These are phyloP conservation scores for Azorinus chamasolen DNA, from an alignment of 2,888 invertebrate genomes.

Conservation along the genomic window DNA sequence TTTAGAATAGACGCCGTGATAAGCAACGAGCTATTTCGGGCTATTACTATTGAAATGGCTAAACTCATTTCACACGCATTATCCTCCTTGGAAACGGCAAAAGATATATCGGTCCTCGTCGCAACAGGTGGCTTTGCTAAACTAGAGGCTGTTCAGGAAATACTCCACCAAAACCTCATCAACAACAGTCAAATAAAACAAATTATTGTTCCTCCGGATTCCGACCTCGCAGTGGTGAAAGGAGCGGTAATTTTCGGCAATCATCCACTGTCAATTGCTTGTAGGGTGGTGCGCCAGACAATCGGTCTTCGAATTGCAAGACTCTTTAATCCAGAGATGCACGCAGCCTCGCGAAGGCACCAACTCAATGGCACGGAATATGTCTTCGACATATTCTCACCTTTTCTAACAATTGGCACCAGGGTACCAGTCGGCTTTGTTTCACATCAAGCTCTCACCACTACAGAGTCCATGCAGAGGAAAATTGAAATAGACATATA, in stretches of 20 bases:
- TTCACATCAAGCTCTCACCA: constrained; percentile 55
- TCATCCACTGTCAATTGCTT: constrained; percentile 28
- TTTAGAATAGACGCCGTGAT: constrained; percentile 58
- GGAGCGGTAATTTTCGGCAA: constrained; percentile 59
- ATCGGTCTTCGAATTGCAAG: constrained; percentile 54
- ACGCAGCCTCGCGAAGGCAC: constrained; percentile 26
- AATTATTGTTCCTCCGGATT: constrained; percentile 57
- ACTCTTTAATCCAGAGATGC: constrained; percentile 62
- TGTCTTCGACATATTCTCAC: constrained; percentile 63
- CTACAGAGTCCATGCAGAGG: constrained; percentile 56
- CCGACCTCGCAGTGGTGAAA: constrained; percentile 56
- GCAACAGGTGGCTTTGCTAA: constrained; percentile 53
- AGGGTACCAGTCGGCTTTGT: constrained; percentile 58
- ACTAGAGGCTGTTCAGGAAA: constrained; percentile 55
- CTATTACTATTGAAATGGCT: constrained; percentile 55
- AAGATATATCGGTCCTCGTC: constrained; percentile 44
- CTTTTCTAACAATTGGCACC: constrained; percentile 59
- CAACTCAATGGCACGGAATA: constrained; percentile 46
- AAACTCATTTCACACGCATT: constrained; percentile 48
- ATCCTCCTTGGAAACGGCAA: constrained; percentile 33
- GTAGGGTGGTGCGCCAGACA: constrained; percentile 49
- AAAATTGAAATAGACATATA: constrained; percentile 59
- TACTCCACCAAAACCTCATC: constrained; percentile 52
- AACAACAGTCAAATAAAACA: constrained; percentile 54
- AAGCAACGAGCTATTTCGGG: constrained; percentile 61